Percentiles rank a stretch among this genome's conserved stretches.
Evolutionary conservation across 2,888 invertebrate genomes (phyloP).

Genomic region (Punctoribates punctum): DNA sequence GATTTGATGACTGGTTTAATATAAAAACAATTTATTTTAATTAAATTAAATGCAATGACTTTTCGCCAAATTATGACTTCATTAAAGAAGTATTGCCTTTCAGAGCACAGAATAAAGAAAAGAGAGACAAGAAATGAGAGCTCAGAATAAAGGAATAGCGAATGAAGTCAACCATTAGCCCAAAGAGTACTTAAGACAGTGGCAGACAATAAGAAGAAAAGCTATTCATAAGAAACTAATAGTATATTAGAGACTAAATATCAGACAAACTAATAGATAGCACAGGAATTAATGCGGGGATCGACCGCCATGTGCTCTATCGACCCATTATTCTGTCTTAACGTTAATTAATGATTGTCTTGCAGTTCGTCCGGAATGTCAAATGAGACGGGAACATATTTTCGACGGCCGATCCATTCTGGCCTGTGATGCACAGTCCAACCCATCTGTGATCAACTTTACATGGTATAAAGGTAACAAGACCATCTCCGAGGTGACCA

Average conservation of each 20-base stretch:
- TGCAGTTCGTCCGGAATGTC: conserved; percentile 77
- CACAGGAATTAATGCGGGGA: too few relatives aligned
- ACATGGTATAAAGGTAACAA: conserved; percentile 73
- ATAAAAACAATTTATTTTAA: conserved; percentile 1
- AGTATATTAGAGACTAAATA: not conserved
- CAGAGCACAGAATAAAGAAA: not conserved
- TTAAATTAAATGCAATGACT: conserved; percentile 22
- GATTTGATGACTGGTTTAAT: not conserved
- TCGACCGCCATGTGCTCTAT: not conserved
- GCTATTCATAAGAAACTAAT: not conserved
- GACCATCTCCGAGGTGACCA: conserved; percentile 54
- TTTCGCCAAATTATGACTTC: conserved; percentile 26
- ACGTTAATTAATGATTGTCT: not conserved
- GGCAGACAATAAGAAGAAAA: not conserved
- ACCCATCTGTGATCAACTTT: conserved; percentile 73
- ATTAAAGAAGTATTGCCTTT: not conserved
- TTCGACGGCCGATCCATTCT: conserved; percentile 21
- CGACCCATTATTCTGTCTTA: conserved; percentile 5
- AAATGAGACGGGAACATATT: conserved; percentile 67
- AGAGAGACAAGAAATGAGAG: not conserved
- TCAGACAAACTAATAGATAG: not conserved
- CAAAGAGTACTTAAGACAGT: not conserved
- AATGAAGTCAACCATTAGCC: conserved; percentile 4
- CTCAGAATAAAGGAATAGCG: not conserved
- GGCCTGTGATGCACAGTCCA: conserved; percentile 76